Percentiles rank a stretch among this genome's conserved stretches.
phyloP scores from a whole-genome alignment of 2,113 vertebrate genomes.

The Anhinga rufa region DNA sequence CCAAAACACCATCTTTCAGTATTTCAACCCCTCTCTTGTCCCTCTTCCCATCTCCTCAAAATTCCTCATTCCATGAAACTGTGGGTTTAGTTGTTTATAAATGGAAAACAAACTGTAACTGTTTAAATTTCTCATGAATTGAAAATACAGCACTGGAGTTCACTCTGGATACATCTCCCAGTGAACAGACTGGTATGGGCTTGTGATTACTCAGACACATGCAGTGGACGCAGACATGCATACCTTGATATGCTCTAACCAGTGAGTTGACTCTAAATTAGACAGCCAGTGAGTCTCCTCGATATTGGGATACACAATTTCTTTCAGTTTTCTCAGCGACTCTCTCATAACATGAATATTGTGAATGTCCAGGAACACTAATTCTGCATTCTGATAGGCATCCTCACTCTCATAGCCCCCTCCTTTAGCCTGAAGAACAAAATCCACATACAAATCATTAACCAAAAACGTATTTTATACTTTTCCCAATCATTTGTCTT shows the following conservation, averaged over 20 bases:
- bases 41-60: neutral
- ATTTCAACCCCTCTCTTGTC: neutral
- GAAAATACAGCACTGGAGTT: neutral
- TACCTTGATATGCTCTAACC: constrained; percentile 98
- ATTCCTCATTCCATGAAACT: neutral
- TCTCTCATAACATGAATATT: constrained; percentile 99
- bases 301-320: constrained; percentile 94
- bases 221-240: neutral
- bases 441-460: neutral
- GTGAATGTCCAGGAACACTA: constrained; percentile 96
- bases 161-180: neutral
- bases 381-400: constrained; percentile 94
- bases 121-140: neutral
- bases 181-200: neutral
- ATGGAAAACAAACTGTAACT: neutral
- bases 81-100: neutral
- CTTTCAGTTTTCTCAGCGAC: constrained; percentile 92
- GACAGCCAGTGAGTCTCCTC: constrained; percentile 96
- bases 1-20: neutral
- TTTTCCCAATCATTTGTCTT: neutral
- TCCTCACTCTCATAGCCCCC: constrained; percentile 97
- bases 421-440: constrained; percentile 86
- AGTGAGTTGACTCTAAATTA: constrained; percentile 95
- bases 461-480: neutral
- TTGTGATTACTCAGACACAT: neutral